Evolutionary conservation across 2,797 vertebrate genomes (phyloP).

Genomic region (Artibeus jamaicensis): DNA sequence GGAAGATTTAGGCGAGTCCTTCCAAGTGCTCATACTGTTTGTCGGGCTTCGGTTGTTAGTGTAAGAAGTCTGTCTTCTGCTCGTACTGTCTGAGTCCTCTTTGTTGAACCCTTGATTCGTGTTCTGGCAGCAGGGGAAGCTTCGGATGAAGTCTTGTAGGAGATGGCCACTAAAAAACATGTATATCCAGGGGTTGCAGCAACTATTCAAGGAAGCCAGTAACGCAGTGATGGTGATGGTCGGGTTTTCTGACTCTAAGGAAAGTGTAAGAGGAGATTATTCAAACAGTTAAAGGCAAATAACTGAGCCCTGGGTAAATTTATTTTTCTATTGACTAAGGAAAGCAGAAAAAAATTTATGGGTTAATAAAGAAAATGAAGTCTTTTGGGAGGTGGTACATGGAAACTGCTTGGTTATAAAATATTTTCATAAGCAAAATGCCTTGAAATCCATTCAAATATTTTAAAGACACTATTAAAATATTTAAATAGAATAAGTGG

Average conservation of each 20-base stretch:
- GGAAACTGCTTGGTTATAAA: conserved; percentile 1
- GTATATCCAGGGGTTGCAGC: conserved; percentile 99
- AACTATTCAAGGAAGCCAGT: conserved; percentile 96
- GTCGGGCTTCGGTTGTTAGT: conserved; percentile 91
- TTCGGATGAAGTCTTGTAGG: conserved; percentile 92
- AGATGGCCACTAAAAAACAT: conserved; percentile 99
- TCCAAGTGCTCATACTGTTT: conserved; percentile 87
- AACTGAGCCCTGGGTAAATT: not conserved
- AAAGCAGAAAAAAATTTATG: not conserved
- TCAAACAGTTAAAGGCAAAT: not conserved
- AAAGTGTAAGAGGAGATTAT: not conserved
- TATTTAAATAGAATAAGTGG: not conserved
- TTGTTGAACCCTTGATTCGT: conserved; percentile 86
- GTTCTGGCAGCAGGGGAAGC: conserved; percentile 88
- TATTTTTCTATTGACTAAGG: not conserved
- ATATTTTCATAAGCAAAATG: not conserved
- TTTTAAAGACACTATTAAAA: not conserved
- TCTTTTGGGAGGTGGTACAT: not conserved
- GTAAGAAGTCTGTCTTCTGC: conserved; percentile 90
- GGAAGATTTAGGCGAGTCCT: conserved; percentile 86
- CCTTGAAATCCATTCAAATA: not conserved
- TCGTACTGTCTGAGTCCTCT: conserved; percentile 93
- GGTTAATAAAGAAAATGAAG: not conserved
- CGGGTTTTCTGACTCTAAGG: conserved; percentile 92
- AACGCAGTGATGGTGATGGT: conserved; percentile 92